phyloP scores from a whole-genome alignment of 2,113 vertebrate species.

The Bubalus kerabau region DNA sequence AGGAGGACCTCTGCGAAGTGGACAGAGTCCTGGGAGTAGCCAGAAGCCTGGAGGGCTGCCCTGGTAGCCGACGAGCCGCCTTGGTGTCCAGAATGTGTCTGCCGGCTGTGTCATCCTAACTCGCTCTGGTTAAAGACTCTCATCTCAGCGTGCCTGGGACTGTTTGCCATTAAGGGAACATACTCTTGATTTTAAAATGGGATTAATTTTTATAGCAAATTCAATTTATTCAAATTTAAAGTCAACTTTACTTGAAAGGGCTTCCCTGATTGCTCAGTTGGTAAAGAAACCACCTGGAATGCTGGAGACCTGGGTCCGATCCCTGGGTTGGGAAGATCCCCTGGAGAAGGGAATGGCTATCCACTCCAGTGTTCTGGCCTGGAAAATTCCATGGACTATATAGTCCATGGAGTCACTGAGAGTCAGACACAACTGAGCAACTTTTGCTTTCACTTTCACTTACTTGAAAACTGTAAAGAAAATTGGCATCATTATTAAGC shows the following conservation, averaged over 20 bases:
- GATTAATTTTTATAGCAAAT: neutral
- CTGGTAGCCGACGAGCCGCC: neutral
- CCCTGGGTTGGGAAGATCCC: neutral
- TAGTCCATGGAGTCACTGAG: neutral
- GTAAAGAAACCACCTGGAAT: neutral
- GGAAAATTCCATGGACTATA: neutral
- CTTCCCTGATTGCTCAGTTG: neutral
- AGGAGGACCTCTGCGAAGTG: fast-evolving
- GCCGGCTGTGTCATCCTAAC: fast-evolving
- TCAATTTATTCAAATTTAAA: slow-evolving; percentile 9
- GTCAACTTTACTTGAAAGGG: neutral
- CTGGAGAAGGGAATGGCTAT: neutral
- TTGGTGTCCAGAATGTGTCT: neutral
- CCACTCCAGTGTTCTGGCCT: neutral
- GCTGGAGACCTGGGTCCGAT: neutral
- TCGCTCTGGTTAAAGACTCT: neutral
- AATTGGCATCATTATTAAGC: neutral
- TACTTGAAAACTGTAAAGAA: neutral
- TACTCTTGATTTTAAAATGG: neutral
- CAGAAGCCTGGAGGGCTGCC: neutral
- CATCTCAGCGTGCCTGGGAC: neutral
- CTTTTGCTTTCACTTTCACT: neutral
- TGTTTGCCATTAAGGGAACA: neutral
- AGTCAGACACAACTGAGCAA: neutral
- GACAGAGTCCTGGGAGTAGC: neutral